Base-by-base conservation (phyloP, 2,797 vertebrate genomes). In the Craterocephalus amniculus region DNA sequence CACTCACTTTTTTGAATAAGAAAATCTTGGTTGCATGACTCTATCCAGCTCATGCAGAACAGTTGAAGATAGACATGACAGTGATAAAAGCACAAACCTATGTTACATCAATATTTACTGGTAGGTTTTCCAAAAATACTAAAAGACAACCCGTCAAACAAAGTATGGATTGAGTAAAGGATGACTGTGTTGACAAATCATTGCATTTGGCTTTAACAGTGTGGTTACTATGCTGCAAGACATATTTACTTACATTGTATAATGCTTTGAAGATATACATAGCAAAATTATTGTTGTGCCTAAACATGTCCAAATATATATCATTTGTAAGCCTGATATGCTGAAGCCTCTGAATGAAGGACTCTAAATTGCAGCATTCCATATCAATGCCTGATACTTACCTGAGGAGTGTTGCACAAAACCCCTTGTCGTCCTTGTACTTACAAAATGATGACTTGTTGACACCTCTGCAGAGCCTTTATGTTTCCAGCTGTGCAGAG, bases 381-480 rank as follows among this genome's bases (percentile, higher is more conserved):
- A 10, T 51, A 38, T 51, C 67, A 73, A 40, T 40, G 36, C 12
- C 36, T 38, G 12, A 38, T 12, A 38, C 68, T 76, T 66, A 81
- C 77, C 70, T 65, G 64, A 62, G 58, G 72, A n/a, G 6, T 29
- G 71, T 59, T n/a, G 58, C 45, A 65, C 67, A 80, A 83, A 74
- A 80, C 77, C 63, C 70, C 14, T 29, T 77, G 65, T 29, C 75
- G 65, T 73, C 36, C 71, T 79, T 34, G 74, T 75, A 75, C 83
- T 84, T 78, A 84, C 75, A 88, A 80, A 87, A 73, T 63, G 80
- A 80, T 56, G 79, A 86, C 83, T 74, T 86, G 83, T 73, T 78
- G 83, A 81, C 74, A 87, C 83, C 85, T 87, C 80, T 87, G 80
- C 81, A 87, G 79, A 89, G 81, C 78, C 78, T 75, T 83, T 69